Evolutionary conservation across 2,888 invertebrate genomes (phyloP), one percentile per base, ranked within the genome.

Genomic region (Drosophila algonquin): DNA sequence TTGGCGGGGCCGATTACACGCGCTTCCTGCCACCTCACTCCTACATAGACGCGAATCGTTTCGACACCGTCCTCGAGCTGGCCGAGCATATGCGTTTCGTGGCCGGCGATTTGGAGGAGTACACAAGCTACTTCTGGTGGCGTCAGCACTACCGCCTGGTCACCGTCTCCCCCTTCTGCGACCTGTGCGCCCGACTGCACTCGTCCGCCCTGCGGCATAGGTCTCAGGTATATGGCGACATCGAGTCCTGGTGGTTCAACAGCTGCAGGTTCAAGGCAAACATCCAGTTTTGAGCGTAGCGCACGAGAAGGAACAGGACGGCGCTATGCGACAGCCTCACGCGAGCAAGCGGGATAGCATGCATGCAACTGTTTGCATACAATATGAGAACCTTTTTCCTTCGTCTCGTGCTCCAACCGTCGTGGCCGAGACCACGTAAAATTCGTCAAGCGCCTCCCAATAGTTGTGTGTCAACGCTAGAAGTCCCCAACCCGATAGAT

Each of bases 71-170:
- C 2, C 91, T 93, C 78, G 92, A 93, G 18, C 91, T 96, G 74
- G 95, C 95, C 0, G 88, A 92, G 8, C 94, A 94, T 85, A 90
- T 96, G 87, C 71, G 75, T 4, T 90, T 79, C 63, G 78, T 92
- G 54, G 77, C 81, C 32, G 73, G 76, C 1, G 92, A 95, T 89
- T 93, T 93, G 52, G 89, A 91, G 0, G 93, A 94, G 63, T 96
- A 95, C 91, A 93, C 93, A 76, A 93, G 94, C 76, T 95, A 95
- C 84, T 95, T 96, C 80, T 92, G 93, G 89, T 96, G 95, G 95
- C 95, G 94, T 76, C 93, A 93, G 14, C 78, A 90, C 63, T 94
- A 93, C 68, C 93, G 93, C 1, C 93, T 95, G 1, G 70, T 55
- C 3, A 18, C 27, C 3, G 56, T 30, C 7, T 82, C 88, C 1